phyloP scores from a whole-genome alignment of 2,888 invertebrate species.

The Synanthedon myopaeformis region DNA sequence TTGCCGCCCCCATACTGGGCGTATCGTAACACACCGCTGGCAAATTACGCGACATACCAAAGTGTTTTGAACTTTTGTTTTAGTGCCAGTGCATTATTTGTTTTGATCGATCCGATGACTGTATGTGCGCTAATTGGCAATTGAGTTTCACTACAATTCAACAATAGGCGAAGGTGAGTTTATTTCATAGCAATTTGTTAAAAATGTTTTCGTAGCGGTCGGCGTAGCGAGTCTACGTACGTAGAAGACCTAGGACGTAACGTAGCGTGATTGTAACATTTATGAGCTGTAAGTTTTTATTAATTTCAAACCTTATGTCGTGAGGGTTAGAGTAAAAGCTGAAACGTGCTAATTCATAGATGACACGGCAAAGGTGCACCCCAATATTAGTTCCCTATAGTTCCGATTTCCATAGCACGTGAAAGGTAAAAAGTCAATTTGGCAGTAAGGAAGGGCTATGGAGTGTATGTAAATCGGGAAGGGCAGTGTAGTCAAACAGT shows the following conservation, averaged over 20 bases:
- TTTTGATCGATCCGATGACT: too few species aligned
- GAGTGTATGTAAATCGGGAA: conserved; percentile 64
- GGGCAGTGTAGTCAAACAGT: conserved; percentile 56
- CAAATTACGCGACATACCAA: conserved; percentile 39
- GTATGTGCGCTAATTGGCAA: too few species aligned
- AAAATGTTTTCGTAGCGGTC: conserved; percentile 17
- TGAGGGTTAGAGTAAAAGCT: conserved; percentile 22
- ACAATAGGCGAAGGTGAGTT: conserved; percentile 4
- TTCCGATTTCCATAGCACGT: conserved; percentile 65
- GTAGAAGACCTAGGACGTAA: background rate
- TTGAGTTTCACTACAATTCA: background rate
- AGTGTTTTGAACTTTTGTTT: conserved; percentile 43
- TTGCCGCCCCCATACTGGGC: conserved; percentile 62
- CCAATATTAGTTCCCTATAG: conserved; percentile 48
- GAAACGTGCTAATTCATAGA: conserved; percentile 19
- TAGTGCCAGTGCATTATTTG: conserved; percentile 41
- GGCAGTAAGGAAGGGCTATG: conserved; percentile 62
- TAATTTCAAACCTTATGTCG: conserved; percentile 12
- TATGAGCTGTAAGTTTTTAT: background rate
- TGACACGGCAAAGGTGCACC: conserved; percentile 35
- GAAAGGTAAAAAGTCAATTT: conserved; percentile 70
- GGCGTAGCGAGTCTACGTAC: conserved; percentile 15
- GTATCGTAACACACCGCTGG: conserved; percentile 19
- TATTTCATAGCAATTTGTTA: conserved; percentile 6
- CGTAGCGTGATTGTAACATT: background rate